Conservation (phyloP, 2,888 invertebrate genomes). For the Serrognathus titanus region DNA sequence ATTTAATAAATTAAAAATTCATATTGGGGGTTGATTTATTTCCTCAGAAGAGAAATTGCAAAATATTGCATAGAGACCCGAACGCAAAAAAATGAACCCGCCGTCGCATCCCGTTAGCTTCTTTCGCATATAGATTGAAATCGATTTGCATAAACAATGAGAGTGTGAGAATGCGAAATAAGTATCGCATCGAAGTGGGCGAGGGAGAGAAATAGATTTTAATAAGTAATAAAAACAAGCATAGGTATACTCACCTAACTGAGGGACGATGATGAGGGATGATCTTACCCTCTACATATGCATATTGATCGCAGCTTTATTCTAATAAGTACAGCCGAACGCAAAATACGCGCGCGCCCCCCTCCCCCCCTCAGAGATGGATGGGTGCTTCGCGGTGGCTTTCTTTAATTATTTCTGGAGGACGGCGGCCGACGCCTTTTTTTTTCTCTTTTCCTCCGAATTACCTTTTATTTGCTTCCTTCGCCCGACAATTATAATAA, state of each 20-base stretch:
- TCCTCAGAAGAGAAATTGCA: too few species aligned
- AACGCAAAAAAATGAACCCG: too few species aligned
- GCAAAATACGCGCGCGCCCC: background rate
- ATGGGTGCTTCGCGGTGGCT: too few species aligned
- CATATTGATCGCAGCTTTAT: constrained; percentile 23
- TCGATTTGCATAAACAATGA: background rate
- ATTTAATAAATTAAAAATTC: too few species aligned
- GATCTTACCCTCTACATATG: constrained; percentile 23
- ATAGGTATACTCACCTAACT: constrained; percentile 17
- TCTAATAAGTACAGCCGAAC: constrained; percentile 17
- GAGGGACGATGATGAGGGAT: constrained; percentile 15
- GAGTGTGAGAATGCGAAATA: background rate
- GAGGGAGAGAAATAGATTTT: constrained; percentile 24
- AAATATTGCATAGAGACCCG: too few species aligned
- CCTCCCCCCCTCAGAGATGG: too few species aligned
- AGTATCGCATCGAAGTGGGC: constrained; percentile 2
- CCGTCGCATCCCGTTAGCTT: too few species aligned
- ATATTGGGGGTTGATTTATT: too few species aligned
- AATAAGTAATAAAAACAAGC: constrained; percentile 29
- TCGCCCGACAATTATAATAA: background rate
- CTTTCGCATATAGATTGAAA: background rate
- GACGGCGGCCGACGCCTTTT: background rate
- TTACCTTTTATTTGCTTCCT: background rate
- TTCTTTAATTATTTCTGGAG: background rate
- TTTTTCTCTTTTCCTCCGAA: background rate